phyloP scores from a whole-genome alignment of 2,888 invertebrate species.

The Pristionchus japonicus region DNA sequence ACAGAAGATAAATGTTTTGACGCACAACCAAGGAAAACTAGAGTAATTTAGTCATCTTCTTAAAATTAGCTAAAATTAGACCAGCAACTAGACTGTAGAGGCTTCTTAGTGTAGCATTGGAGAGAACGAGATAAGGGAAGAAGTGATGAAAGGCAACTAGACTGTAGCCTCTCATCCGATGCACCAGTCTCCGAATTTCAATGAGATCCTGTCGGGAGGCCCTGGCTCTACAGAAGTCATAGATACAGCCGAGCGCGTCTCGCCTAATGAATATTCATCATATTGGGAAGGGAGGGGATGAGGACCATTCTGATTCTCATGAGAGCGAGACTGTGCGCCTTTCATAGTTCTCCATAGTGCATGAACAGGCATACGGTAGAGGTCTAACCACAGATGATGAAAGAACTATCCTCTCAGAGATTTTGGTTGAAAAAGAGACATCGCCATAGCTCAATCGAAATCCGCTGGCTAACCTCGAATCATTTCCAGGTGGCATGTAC shows the following conservation, averaged over 20 bases:
- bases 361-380: background rate
- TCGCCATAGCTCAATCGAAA: too few relatives aligned
- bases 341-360: background rate
- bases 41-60: too few relatives aligned
- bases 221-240: background rate
- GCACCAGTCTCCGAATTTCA: background rate
- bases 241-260: background rate
- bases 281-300: background rate
- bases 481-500: slow-evolving; percentile 23
- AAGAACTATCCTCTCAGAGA: too few relatives aligned
- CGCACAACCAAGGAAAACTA: too few relatives aligned
- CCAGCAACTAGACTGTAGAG: too few relatives aligned
- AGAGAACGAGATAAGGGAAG: background rate
- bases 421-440: too few relatives aligned
- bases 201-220: background rate
- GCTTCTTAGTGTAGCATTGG: too few relatives aligned
- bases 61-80: too few relatives aligned
- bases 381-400: too few relatives aligned
- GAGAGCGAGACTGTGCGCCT: background rate
- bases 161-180: background rate
- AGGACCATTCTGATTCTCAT: background rate
- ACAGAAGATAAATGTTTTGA: too few relatives aligned
- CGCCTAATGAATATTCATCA: background rate
- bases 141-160: background rate
- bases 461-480: background rate